phyloP scores from a whole-genome alignment of 2,888 invertebrate genomes.

The Ophraella communa region DNA sequence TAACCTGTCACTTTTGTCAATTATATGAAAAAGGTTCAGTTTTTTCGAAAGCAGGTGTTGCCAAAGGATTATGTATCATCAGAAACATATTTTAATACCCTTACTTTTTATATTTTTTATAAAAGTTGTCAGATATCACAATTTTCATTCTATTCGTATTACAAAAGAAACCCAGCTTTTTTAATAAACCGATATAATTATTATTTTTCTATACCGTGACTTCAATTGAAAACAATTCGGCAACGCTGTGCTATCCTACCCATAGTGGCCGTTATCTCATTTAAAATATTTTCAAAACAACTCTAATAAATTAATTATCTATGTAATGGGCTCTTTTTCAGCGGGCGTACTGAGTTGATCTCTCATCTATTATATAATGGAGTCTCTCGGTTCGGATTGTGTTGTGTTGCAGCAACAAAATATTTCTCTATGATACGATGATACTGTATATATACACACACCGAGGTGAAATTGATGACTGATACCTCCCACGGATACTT shows the following conservation, averaged over 20 bases:
- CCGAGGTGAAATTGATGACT: neutral
- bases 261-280: neutral
- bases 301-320: conserved; percentile 30
- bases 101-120: too few species aligned
- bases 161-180: too few species aligned
- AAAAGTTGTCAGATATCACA: too few species aligned
- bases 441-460: too few species aligned
- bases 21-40: too few species aligned
- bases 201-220: too few species aligned
- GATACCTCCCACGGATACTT: neutral
- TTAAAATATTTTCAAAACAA: conserved; percentile 16
- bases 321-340: conserved; percentile 17
- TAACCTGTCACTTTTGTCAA: too few species aligned
- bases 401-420: conserved; percentile 19
- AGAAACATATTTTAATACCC: too few species aligned
- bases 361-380: conserved; percentile 15
- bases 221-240: neutral
- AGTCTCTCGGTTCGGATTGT: conserved; percentile 3
- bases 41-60: too few species aligned
- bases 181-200: too few species aligned
- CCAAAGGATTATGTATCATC: too few species aligned
- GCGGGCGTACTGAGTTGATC: neutral
- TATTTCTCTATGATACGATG: neutral
- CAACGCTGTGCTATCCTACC: neutral
- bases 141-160: too few species aligned